These are phyloP conservation scores for Diabrotica undecimpunctata DNA, from an alignment of 1,140 invertebrate genomes.

Conservation along the genomic window DNA sequence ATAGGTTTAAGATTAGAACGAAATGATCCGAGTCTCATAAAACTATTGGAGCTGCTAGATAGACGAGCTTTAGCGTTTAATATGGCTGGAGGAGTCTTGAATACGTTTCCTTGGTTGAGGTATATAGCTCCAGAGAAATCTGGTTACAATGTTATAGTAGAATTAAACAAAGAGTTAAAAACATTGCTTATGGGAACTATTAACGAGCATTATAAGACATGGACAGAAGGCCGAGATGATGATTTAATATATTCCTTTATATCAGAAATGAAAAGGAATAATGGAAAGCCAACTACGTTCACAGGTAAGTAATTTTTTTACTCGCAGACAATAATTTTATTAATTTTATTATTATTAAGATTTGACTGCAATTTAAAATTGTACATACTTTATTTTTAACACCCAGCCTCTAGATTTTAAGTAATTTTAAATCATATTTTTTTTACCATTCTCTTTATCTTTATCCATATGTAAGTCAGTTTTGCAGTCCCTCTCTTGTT, in stretches of 20 bases:
- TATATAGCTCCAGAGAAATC: conserved; percentile 56
- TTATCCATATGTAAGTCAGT: too few relatives aligned
- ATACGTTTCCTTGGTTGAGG: conserved; percentile 62
- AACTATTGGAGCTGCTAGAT: conserved; percentile 55
- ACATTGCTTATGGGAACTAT: conserved; percentile 48
- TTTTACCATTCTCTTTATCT: too few relatives aligned
- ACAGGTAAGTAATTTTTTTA: conserved; percentile 23
- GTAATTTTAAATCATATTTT: too few relatives aligned
- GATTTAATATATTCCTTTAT: conserved; percentile 72
- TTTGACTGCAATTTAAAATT: too few relatives aligned
- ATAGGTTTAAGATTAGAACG: conserved; percentile 53
- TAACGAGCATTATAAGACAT: conserved; percentile 54
- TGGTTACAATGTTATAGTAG: conserved; percentile 54
- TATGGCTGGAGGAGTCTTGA: conserved; percentile 64
- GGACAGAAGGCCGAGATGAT: conserved; percentile 52
- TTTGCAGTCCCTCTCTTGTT: too few relatives aligned
- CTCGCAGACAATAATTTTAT: too few relatives aligned
- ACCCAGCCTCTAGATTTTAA: too few relatives aligned
- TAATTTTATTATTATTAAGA: too few relatives aligned
- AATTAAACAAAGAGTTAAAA: conserved; percentile 38
- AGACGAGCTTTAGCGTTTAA: conserved; percentile 60
- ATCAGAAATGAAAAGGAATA: conserved; percentile 52
- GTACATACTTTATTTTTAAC: too few relatives aligned
- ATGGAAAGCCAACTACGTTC: conserved; percentile 33
- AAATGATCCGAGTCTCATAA: conserved; percentile 50